Percentiles rank a stretch among this genome's conserved stretches.
Evolutionary conservation across 1,140 invertebrate genomes (phyloP).

Genomic region (Cyphomyrmex costatus): DNA sequence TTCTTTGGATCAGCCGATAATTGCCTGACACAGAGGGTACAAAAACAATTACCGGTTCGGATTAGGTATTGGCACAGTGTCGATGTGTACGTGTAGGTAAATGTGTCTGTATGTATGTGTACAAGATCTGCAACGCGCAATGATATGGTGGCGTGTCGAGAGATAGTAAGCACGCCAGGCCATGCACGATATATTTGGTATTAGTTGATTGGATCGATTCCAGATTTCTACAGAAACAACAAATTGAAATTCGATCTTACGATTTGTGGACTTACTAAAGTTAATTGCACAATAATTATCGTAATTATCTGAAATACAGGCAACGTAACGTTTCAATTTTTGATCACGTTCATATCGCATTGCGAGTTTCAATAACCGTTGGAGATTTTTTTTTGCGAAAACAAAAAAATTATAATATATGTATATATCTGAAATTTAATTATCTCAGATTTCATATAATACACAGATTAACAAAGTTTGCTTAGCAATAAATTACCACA

Average conservation of each 20-base stretch:
- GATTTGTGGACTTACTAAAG: not conserved
- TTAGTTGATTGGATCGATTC: slow-evolving; percentile 59
- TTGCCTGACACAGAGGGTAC: slow-evolving; percentile 75
- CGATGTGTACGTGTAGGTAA: not conserved
- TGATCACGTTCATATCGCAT: not conserved
- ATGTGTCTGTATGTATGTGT: not conserved
- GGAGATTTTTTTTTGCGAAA: not conserved
- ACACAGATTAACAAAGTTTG: slow-evolving; percentile 14
- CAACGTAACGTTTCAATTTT: not conserved
- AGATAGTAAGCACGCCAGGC: slow-evolving; percentile 69
- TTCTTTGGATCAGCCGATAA: slow-evolving; percentile 69
- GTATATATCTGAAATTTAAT: not conserved
- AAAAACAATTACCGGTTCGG: slow-evolving; percentile 76
- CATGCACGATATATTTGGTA: slow-evolving; percentile 53
- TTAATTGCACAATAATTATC: not conserved
- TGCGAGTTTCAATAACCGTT: not conserved
- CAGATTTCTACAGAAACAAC: slow-evolving; percentile 51
- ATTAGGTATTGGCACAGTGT: slow-evolving; percentile 68
- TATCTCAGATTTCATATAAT: slow-evolving; percentile 19
- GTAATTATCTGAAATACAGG: not conserved
- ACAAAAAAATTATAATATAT: not conserved
- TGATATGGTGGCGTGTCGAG: slow-evolving; percentile 70
- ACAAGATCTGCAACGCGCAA: slow-evolving; percentile 56
- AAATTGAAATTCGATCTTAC: slow-evolving; percentile 55
- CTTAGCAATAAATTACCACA: not conserved